Conservation (phyloP, 2,888 invertebrate genomes). For the Linnaemya vulpina region DNA sequence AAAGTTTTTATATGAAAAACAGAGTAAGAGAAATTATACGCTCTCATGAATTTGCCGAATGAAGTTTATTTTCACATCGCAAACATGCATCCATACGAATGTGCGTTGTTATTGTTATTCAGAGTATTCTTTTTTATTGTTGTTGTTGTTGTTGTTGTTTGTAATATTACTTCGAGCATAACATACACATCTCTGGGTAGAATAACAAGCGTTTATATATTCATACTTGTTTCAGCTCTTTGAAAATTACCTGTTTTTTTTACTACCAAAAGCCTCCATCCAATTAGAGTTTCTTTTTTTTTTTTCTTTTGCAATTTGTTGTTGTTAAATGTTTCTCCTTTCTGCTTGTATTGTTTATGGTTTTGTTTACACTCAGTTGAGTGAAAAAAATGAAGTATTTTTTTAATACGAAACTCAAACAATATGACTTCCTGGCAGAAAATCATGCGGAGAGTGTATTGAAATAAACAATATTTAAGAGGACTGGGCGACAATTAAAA, state of each 20-base stretch:
- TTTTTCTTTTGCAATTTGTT: neutral
- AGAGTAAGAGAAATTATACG: conserved; percentile 42
- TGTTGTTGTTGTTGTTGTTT: conserved; percentile 36
- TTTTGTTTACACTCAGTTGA: conserved; percentile 68
- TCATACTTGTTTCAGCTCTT: conserved; percentile 49
- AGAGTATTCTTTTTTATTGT: no score
- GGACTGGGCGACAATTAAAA: neutral
- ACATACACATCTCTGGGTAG: neutral
- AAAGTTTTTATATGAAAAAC: conserved; percentile 16
- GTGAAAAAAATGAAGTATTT: conserved; percentile 60
- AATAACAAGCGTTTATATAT: conserved; percentile 45
- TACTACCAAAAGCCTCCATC: conserved; percentile 53
- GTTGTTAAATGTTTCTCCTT: conserved; percentile 14
- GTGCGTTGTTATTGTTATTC: conserved; percentile 31
- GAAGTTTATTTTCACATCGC: conserved; percentile 53
- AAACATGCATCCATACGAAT: conserved; percentile 14
- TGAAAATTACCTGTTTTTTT: conserved; percentile 60
- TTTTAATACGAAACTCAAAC: conserved; percentile 14
- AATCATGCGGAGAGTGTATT: neutral
- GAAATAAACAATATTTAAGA: conserved; percentile 1
- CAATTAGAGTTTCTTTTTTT: conserved; percentile 55
- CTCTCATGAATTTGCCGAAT: conserved; percentile 37
- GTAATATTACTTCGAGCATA: conserved; percentile 45
- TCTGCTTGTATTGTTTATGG: conserved; percentile 50
- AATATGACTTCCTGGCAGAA: conserved; percentile 35